A percentile compares a stretch with the other conserved stretches of the same genome.
Evolutionary conservation across 2,888 invertebrate species (phyloP).

Genomic region (Notodonta ziczac): DNA sequence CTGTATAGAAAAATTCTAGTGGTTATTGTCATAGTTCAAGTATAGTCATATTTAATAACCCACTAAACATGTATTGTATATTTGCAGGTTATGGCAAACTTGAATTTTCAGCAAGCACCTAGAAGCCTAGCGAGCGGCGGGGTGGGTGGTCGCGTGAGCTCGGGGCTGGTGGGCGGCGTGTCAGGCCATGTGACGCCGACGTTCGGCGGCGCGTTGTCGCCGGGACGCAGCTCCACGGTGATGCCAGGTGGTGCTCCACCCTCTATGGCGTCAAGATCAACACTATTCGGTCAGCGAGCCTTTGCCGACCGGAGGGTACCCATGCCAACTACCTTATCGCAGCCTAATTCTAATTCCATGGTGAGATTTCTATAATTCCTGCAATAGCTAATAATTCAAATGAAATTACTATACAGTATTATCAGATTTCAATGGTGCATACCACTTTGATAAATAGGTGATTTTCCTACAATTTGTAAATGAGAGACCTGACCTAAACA

Average conservation of each 20-base stretch:
- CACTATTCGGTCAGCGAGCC: slow-evolving; percentile 91
- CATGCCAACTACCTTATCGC: slow-evolving; percentile 85
- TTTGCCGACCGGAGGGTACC: slow-evolving; percentile 91
- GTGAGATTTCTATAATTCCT: slow-evolving; percentile 47
- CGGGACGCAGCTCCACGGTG: slow-evolving; percentile 71
- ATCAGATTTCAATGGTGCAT: no score
- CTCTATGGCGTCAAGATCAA: slow-evolving; percentile 84
- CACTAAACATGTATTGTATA: slow-evolving; percentile 20
- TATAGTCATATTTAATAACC: no score
- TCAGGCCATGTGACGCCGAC: slow-evolving; percentile 83
- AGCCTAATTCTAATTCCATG: slow-evolving; percentile 82
- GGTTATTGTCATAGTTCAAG: neutral
- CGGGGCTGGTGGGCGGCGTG: slow-evolving; percentile 91
- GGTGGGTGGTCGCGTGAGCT: slow-evolving; percentile 79
- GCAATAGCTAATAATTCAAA: no score
- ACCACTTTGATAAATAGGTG: no score
- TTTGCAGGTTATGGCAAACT: slow-evolving; percentile 94
- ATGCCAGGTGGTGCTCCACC: slow-evolving; percentile 82
- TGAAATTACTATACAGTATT: no score
- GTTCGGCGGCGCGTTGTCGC: slow-evolving; percentile 78
- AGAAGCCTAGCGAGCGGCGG: slow-evolving; percentile 93
- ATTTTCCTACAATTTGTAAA: no score
- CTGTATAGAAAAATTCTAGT: neutral
- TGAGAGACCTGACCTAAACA: no score
- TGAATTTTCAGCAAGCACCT: slow-evolving; percentile 95